Conservation (phyloP, 30 jellyfish, hydroid and myxozoan genomes). For the Catostylus mosaicus region DNA sequence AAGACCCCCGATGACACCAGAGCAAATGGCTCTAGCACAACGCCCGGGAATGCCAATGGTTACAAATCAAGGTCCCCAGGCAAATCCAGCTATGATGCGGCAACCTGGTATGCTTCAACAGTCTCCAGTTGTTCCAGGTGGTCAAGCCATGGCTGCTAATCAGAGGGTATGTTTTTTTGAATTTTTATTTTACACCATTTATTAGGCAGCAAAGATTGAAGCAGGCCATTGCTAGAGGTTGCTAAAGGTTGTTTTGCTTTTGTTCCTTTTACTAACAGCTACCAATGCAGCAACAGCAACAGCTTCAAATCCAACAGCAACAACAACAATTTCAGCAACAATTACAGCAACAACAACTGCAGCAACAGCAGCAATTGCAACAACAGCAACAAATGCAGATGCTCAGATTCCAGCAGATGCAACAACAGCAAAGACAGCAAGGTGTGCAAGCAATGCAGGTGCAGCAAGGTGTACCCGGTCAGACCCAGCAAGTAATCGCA, state of each 20-base stretch:
- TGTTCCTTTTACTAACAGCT: not conserved
- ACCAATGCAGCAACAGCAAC: constrained; percentile 9
- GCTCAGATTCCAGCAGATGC: constrained; percentile 36
- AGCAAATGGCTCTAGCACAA: constrained; percentile 42
- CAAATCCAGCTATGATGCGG: constrained; percentile 41
- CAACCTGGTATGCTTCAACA: constrained; percentile 56
- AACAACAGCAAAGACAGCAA: constrained; percentile 70
- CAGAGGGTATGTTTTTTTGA: constrained; percentile 17
- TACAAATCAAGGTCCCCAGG: constrained; percentile 30
- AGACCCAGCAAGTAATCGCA: constrained; percentile 3
- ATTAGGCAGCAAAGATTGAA: too few relatives aligned
- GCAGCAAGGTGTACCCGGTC: constrained; percentile 33
- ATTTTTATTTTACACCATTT: not conserved
- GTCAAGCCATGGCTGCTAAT: constrained; percentile 20
- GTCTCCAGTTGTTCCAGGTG: constrained; percentile 31
- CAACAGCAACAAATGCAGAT: constrained; percentile 56
- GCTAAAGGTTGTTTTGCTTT: not conserved
- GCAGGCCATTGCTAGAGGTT: not conserved
- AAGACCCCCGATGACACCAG: constrained; percentile 43
- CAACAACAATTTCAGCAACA: constrained; percentile 36
- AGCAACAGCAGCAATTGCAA: constrained; percentile 41
- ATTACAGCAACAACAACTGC: constrained; percentile 31
- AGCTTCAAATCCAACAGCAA: constrained; percentile 32
- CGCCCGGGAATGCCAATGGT: constrained; percentile 59
- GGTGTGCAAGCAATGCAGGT: constrained; percentile 33